Base-by-base conservation (phyloP, 1,140 invertebrate species). In the Drosophila ogumai region DNA sequence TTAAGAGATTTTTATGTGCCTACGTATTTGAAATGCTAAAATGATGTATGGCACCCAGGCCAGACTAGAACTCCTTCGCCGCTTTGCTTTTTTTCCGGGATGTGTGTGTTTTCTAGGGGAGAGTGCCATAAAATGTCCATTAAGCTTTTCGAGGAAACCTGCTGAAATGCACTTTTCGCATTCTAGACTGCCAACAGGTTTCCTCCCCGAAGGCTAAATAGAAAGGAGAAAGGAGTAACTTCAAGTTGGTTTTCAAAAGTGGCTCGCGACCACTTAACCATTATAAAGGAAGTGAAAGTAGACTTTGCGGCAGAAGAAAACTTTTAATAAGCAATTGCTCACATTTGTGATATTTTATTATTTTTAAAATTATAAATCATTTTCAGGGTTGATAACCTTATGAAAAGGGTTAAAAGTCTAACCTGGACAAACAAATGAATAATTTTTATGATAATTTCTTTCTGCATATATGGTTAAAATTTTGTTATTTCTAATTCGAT, bases 1-100 rank as follows among this genome's bases (percentile, higher is more conserved):
- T 49, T 77, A 73, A 77, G 79, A 82, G 73, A 81, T 81, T 81
- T 81, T 72, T 66, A 81, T 76, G 79, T 81, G 79, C 79, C 79
- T 81, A 81, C 79, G 47, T 67, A 82, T 82, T 81, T 82, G 73
- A 81, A 72, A 81, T 81, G 72, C 65, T 77, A 67, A 71, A 81
- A 81, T 81, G 79, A 81, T 81, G 72, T 66, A 81, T 81, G 55
- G 66, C 66, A 57, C 55, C 63, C 52, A 9, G 34, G 41, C 64
- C 38, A 49, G 22, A 58, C 75, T 64, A 55, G 13, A 41, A 60
- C 63, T 76, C 46, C 38, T 59, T 55, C 8, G 41, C 41, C 19
- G 47, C 25, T 52, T 57, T 40, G 40, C 12, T 50, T 41, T 50
- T 50, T 50, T 58, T 31, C 36, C 32, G 8, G 64, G 28, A 34